Conservation (phyloP, 1,140 invertebrate species). For the Spodoptera litura region DNA sequence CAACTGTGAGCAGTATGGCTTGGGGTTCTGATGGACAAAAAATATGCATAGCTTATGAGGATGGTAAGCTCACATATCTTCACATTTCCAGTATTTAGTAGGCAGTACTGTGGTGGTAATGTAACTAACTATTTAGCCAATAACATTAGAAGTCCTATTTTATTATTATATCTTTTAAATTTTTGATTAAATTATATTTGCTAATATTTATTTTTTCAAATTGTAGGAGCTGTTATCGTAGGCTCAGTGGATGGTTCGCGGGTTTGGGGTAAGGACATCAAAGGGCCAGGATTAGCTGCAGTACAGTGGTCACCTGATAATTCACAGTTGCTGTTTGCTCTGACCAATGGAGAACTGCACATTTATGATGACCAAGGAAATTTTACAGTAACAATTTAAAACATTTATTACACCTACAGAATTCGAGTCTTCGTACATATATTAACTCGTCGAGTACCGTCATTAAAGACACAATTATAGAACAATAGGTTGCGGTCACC, state of each 20-base stretch:
- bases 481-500: too few species aligned
- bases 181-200: too few species aligned
- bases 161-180: too few species aligned
- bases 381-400: conserved; percentile 84
- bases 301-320: conserved; percentile 99
- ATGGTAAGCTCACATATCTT: conserved; percentile 88
- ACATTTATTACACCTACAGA: too few species aligned
- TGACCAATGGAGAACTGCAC: conserved; percentile 96
- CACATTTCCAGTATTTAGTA: too few species aligned
- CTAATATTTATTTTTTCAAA: too few species aligned
- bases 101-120: too few species aligned
- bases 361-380: conserved; percentile 97
- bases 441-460: too few species aligned
- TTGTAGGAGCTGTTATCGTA: conserved; percentile 87
- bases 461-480: too few species aligned
- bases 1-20: conserved; percentile 97
- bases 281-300: conserved; percentile 90
- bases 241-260: conserved; percentile 98
- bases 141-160: too few species aligned
- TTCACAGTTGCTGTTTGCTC: conserved; percentile 95
- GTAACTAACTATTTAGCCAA: too few species aligned
- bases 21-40: conserved; percentile 98
- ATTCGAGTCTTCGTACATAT: too few species aligned
- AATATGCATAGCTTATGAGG: conserved; percentile 99
- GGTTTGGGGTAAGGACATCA: conserved; percentile 99